These are phyloP conservation scores for Ditylenchus weischeri DNA, from an alignment of 2,888 invertebrate species.

Conservation along the genomic window DNA sequence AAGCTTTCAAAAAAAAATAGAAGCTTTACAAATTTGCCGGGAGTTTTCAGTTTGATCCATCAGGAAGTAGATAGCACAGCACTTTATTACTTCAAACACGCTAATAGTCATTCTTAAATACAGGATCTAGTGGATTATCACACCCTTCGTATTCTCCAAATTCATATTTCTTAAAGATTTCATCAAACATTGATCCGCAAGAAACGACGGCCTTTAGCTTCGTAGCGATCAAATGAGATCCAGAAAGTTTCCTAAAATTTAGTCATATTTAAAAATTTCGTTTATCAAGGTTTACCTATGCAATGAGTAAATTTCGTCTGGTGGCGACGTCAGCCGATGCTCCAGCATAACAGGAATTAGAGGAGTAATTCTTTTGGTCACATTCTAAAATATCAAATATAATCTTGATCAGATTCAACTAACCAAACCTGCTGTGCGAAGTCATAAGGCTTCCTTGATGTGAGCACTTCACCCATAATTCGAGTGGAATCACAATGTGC, in stretches of 20 bases:
- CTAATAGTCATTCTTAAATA: not conserved
- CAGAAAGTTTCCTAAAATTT: slow-evolving; percentile 74
- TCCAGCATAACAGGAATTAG: slow-evolving; percentile 88
- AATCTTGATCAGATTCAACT: too few relatives aligned
- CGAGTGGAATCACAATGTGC: slow-evolving; percentile 94
- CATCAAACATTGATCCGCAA: slow-evolving; percentile 52
- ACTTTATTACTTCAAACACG: too few relatives aligned
- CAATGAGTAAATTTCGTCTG: slow-evolving; percentile 94
- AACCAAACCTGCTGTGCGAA: slow-evolving; percentile 81
- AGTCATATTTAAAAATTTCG: not conserved
- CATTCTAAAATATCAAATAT: slow-evolving; percentile 59
- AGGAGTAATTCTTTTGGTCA: slow-evolving; percentile 75
- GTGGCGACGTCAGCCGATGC: slow-evolving; percentile 85
- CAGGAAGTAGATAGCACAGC: too few relatives aligned
- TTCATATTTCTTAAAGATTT: slow-evolving; percentile 44
- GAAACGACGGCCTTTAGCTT: slow-evolving; percentile 55
- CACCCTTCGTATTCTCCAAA: slow-evolving; percentile 45
- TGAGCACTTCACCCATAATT: slow-evolving; percentile 92
- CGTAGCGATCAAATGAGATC: slow-evolving; percentile 61
- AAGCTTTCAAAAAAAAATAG: too few relatives aligned
- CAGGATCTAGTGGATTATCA: slow-evolving; percentile 44
- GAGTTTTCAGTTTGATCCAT: too few relatives aligned
- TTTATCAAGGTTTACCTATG: too few relatives aligned
- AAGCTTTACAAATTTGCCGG: too few relatives aligned
- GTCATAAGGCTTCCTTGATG: slow-evolving; percentile 74